Conservation (phyloP, 2,888 invertebrate genomes). For the Acleris cristana region DNA sequence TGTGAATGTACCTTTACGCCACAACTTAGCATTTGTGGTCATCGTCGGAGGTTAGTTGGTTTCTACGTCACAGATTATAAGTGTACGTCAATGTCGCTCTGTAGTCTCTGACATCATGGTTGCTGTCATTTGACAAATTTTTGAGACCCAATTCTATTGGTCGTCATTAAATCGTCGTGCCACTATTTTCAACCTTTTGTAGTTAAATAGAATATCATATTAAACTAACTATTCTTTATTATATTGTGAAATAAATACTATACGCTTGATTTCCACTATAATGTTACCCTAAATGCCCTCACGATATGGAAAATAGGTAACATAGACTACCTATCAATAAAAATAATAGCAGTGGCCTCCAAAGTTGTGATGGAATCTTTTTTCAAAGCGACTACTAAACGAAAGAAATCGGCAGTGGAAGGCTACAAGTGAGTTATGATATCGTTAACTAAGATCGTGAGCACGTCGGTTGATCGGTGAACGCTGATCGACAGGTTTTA, state of each 20-base stretch:
- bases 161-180: conserved; percentile 35
- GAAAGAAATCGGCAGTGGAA: conserved; percentile 72
- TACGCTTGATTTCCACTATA: conserved; percentile 2
- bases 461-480: conserved; percentile 62
- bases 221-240: background rate
- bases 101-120: conserved; percentile 37
- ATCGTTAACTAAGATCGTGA: conserved; percentile 41
- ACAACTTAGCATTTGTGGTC: conserved; percentile 9
- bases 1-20: too few species aligned
- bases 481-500: conserved; percentile 61
- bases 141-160: conserved; percentile 23
- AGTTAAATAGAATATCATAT: conserved; percentile 20
- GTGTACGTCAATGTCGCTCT: conserved; percentile 20
- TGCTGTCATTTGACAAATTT: conserved; percentile 32
- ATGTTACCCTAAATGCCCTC: conserved; percentile 13
- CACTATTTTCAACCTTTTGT: conserved; percentile 29
- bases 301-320: conserved; percentile 33
- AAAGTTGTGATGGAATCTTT: conserved; percentile 77
- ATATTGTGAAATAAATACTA: conserved; percentile 1
- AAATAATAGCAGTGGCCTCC: conserved; percentile 61
- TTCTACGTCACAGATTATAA: too few species aligned
- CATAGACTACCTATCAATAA: conserved; percentile 41
- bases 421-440: conserved; percentile 73
- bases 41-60: conserved; percentile 22
- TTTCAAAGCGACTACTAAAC: conserved; percentile 63